Evolutionary conservation across 2,888 invertebrate species (phyloP), one percentile per base, ranked within the genome.

Genomic region (Pammene aurita): DNA sequence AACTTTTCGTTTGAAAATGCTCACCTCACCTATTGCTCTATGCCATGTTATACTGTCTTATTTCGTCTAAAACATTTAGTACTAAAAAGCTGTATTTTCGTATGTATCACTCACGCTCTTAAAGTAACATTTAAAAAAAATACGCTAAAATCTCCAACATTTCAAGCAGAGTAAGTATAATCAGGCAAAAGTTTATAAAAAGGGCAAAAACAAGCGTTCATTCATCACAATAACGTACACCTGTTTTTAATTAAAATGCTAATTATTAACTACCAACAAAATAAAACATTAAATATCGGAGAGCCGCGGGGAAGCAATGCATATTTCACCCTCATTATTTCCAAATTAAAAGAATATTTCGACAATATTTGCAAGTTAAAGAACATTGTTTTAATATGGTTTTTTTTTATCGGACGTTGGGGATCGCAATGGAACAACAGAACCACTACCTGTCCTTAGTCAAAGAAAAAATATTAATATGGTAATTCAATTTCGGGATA

Each of bases 191-290:
- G 14, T 48, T n/a, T 7, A 38, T n/a, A 38, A 50, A 66, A 58
- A 42, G 14, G 7, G 9, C 35, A 34, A 67, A 62, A 50, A 13
- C 42, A 50, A 34, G 13, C 48, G 6, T 16, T 16, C 41, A 50
- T 54, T 56, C 16, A 48, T 56, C 46, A 48, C 41, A 11, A 61
- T 48, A 62, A 62, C 42, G 42, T 50, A 58, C 35, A 62, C 56
- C 65, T 46, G 65, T 65, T 58, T 52, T 56, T 55, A 64, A 69
- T 69, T 69, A 69, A 69, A 69, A 69, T 69, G 69, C 58, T 64
- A 69, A 69, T 69, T 64, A 64, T 64, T 65, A 60, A 54, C 35
- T 13, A n/a, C 58, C 54, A 48, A 65, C 69, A 69, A 69, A 69
- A 68, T 63, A 64, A 68, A 68, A 68, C 63, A 67, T 67, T 63